Evolutionary conservation across 2,797 vertebrate species (phyloP).

Genomic region (Lagodon rhomboides): DNA sequence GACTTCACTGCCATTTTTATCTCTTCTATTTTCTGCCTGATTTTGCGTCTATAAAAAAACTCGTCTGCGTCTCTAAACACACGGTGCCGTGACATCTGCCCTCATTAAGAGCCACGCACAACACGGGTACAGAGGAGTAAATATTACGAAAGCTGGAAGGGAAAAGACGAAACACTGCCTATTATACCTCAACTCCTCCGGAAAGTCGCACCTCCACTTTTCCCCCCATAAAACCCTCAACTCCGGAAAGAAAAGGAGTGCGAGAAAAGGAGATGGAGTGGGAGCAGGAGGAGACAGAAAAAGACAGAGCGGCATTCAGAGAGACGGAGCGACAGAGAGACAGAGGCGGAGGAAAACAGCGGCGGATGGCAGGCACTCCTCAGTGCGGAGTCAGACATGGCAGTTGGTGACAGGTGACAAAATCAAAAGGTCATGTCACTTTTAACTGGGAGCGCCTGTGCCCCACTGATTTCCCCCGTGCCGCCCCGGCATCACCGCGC

Average conservation of each 20-base stretch:
- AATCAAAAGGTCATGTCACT: slow-evolving; percentile 99
- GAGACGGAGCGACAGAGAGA: slow-evolving; percentile 71
- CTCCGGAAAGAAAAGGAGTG: slow-evolving; percentile 76
- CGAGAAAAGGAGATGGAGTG: slow-evolving; percentile 75
- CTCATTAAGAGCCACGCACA: slow-evolving; percentile 78
- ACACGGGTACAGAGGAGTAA: slow-evolving; percentile 69
- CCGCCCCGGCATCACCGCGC: slow-evolving; percentile 80
- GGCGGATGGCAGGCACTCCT: slow-evolving; percentile 82
- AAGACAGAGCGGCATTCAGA: slow-evolving; percentile 78
- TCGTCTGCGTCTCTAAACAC: slow-evolving; percentile 62
- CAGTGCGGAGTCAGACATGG: slow-evolving; percentile 85
- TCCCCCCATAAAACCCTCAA: slow-evolving; percentile 58
- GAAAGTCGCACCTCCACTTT: slow-evolving; percentile 76
- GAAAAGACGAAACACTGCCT: slow-evolving; percentile 68
- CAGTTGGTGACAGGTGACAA: slow-evolving; percentile 96
- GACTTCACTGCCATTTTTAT: slow-evolving; percentile 66
- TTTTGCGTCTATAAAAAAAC: slow-evolving; percentile 63
- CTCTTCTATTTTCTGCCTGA: slow-evolving; percentile 68
- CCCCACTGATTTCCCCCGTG: slow-evolving; percentile 96
- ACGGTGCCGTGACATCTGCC: slow-evolving; percentile 79
- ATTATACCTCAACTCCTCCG: slow-evolving; percentile 73
- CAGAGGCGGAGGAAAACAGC: slow-evolving; percentile 71
- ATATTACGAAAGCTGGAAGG: slow-evolving; percentile 72
- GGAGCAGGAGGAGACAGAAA: slow-evolving; percentile 79
- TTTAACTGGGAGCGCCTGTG: slow-evolving; percentile 97